These are phyloP conservation scores for Baryphthengus martii DNA, from an alignment of 2,113 vertebrate genomes.

Conservation along the genomic window DNA sequence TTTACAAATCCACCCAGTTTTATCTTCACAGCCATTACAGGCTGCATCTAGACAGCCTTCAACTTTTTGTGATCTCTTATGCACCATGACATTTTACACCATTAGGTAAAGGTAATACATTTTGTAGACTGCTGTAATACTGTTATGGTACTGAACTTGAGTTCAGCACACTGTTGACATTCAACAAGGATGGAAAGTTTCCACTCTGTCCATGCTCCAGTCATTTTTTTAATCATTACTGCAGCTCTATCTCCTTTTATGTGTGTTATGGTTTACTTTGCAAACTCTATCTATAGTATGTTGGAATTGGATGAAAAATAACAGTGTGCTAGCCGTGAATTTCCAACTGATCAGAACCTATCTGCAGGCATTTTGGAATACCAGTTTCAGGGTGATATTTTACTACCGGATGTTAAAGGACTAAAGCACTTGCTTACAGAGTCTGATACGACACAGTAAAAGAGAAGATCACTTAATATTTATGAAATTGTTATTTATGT, in stretches of 20 bases:
- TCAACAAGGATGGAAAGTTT: conserved; percentile 34
- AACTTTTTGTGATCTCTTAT: background rate
- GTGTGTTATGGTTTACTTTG: background rate
- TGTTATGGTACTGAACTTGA: background rate
- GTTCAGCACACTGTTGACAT: background rate
- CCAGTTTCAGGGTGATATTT: background rate
- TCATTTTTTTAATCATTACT: conserved; percentile 38
- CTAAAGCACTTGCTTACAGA: background rate
- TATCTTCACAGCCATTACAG: background rate
- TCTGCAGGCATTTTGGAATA: background rate
- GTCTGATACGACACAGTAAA: background rate
- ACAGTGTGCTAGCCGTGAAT: background rate
- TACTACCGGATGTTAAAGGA: background rate
- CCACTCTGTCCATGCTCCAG: background rate
- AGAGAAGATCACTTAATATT: background rate
- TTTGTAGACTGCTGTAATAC: background rate
- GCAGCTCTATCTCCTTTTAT: background rate
- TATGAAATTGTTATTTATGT: background rate
- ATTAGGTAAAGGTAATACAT: background rate
- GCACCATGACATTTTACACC: background rate
- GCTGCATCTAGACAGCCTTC: background rate
- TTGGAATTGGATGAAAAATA: conserved; percentile 15
- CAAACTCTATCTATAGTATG: background rate
- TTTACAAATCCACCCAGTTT: background rate
- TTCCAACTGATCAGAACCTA: background rate